These are phyloP conservation scores for Eurypyga helias DNA, from an alignment of 2,113 vertebrate genomes.

Conservation along the genomic window DNA sequence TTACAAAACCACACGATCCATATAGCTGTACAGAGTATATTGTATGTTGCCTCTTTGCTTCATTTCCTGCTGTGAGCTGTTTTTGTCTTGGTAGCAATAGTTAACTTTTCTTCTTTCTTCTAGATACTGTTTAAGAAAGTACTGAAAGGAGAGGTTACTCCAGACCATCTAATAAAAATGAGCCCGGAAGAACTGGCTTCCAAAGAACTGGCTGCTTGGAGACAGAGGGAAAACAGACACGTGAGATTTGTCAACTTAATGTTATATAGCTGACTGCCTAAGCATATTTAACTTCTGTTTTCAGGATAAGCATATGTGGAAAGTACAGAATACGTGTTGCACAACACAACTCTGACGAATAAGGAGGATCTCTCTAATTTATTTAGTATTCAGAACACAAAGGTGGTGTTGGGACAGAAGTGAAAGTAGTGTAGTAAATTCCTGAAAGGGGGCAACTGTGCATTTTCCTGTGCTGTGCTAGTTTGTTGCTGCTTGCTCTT, in stretches of 20 bases:
- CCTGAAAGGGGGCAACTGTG: not conserved
- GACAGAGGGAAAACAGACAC: constrained; percentile 95
- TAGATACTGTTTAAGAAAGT: constrained; percentile 96
- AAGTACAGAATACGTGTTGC: not conserved
- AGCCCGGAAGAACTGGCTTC: constrained; percentile 97
- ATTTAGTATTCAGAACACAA: not conserved
- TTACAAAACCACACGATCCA: not conserved
- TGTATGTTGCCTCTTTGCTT: not conserved
- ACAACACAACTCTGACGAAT: not conserved
- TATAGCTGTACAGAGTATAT: not conserved
- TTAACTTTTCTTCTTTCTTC: constrained; percentile 16
- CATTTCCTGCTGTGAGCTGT: not conserved
- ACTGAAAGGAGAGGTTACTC: constrained; percentile 93
- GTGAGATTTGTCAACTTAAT: constrained; percentile 74
- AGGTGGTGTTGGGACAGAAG: not conserved
- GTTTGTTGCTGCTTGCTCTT: not conserved
- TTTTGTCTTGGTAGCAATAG: not conserved
- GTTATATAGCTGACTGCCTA: not conserved
- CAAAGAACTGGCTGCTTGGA: constrained; percentile 97
- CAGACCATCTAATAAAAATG: constrained; percentile 93
- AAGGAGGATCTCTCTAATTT: not conserved
- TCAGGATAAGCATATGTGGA: not conserved
- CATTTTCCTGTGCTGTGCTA: not conserved
- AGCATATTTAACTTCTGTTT: not conserved
- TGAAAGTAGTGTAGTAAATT: not conserved